A percentile compares a stretch with the other conserved stretches of the same genome.
phyloP scores from a whole-genome alignment of 2,888 invertebrate species.

The Hoplodrina blanda region DNA sequence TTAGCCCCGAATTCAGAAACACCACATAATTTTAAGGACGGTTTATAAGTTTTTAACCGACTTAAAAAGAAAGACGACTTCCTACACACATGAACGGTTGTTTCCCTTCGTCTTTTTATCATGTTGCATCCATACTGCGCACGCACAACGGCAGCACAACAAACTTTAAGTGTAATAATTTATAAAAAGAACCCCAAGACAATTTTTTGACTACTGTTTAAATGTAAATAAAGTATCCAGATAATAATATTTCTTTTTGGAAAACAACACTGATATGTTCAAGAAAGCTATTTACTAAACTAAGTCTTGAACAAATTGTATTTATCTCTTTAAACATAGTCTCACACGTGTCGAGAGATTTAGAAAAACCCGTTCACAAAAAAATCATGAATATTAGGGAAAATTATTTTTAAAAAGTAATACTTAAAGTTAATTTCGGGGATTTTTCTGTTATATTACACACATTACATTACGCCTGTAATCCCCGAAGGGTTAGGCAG shows the following conservation, averaged over 20 bases:
- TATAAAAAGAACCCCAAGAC: no score
- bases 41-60: neutral
- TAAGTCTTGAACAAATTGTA: neutral
- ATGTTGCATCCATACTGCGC: no score
- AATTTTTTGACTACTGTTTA: neutral
- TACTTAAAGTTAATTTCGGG: no score
- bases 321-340: neutral
- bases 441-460: no score
- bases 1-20: neutral
- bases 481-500: no score
- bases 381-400: neutral
- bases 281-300: neutral
- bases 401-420: no score
- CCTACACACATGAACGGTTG: no score
- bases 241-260: neutral
- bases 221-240: neutral
- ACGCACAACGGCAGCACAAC: no score
- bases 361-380: neutral
- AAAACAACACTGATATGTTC: neutral
- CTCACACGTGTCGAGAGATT: neutral
- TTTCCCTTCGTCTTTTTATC: no score
- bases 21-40: neutral
- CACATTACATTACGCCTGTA: no score
- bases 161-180: no score
- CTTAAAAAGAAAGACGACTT: no score